Percentiles rank a stretch among this genome's conserved stretches.
Evolutionary conservation across 2,888 invertebrate genomes (phyloP).

Genomic region (Priocnemis perturbator): DNA sequence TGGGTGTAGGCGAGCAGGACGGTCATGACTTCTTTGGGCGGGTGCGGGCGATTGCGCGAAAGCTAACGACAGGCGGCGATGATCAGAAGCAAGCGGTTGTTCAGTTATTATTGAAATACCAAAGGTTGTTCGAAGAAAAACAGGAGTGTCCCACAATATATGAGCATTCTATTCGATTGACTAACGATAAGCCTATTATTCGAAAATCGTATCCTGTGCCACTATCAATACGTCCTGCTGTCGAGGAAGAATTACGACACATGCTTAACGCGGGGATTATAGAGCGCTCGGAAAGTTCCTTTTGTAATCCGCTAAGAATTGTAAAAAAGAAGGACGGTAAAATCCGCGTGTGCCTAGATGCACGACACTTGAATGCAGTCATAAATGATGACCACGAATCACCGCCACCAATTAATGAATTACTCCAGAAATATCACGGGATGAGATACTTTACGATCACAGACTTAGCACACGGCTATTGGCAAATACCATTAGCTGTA

Average conservation of each 20-base stretch:
- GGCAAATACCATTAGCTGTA: no score
- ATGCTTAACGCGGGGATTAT: constrained; percentile 60
- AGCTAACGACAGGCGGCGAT: background rate
- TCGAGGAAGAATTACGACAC: constrained; percentile 38
- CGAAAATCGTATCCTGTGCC: constrained; percentile 34
- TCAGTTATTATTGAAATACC: constrained; percentile 7
- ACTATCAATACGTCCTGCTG: constrained; percentile 8
- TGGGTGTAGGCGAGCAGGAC: no score
- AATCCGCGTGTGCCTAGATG: no score
- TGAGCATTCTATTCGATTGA: constrained; percentile 57
- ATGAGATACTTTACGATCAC: constrained; percentile 32
- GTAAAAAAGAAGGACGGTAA: constrained; percentile 56
- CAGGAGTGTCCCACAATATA: constrained; percentile 37
- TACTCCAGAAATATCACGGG: constrained; percentile 37
- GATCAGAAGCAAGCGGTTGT: constrained; percentile 6
- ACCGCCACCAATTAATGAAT: constrained; percentile 31
- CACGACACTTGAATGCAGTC: no score
- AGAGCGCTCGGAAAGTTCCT: constrained; percentile 51
- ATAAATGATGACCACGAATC: constrained; percentile 55
- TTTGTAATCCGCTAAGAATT: constrained; percentile 59
- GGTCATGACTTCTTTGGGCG: constrained; percentile 10
- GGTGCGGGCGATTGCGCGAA: constrained; percentile 9
- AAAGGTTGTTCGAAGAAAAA: constrained; percentile 43
- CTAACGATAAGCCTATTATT: constrained; percentile 45
- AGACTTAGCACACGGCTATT: constrained; percentile 43